Base-by-base conservation (phyloP, 2,113 vertebrate genomes). In the Mormyrus iriodes region DNA sequence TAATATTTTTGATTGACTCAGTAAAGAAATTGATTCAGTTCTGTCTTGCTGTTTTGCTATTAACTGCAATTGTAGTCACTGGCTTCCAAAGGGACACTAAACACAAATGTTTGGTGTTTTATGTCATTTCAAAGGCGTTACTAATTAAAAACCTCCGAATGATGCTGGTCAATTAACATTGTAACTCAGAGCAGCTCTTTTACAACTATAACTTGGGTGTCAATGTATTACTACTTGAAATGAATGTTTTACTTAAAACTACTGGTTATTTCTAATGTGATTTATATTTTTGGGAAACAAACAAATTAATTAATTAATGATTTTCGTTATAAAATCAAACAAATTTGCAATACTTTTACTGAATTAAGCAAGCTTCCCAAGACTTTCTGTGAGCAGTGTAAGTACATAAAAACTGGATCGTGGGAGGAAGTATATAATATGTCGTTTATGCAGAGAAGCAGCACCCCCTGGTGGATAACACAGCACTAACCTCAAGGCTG, bases 401-500 rank as follows among this genome's bases (percentile, higher is more conserved):
- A 7, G 6, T 58, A 21, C 55, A 58, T 13, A 31, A 69, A 69
- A n/a, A 69, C 61, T 69, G 61, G 7, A 10, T 10, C 31, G 61
- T 2, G 27, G 8, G n/a, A 19, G 53, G 42, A 19, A 15, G 39
- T 0, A 42, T 1, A 17, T 44, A 19, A 21, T 44, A 2, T 82
- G 15, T 21, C 4, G 15, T 44, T 84, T 42, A n/a, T 15, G 13
- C 21, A 86, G 27, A 53, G 27, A 24, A 86, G 55, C 6, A 61
- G 52, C 52, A 4, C 52, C 51, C 9, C 3, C 53, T 65, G 53
- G 21, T 65, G 52, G 8, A 49, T 27, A 58, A 27, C 44, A 21
- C 8, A 4, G 4, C 1, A 86, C 92, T 91, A 91, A 97, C 97
- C 93, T 95, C 93, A n/a, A 97, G 91, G 7, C 6, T 89, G 0